Evolutionary conservation across 37 sponge, comb jelly and placozoan genomes (phyloP).

Genomic region (Eunapius fragilis): DNA sequence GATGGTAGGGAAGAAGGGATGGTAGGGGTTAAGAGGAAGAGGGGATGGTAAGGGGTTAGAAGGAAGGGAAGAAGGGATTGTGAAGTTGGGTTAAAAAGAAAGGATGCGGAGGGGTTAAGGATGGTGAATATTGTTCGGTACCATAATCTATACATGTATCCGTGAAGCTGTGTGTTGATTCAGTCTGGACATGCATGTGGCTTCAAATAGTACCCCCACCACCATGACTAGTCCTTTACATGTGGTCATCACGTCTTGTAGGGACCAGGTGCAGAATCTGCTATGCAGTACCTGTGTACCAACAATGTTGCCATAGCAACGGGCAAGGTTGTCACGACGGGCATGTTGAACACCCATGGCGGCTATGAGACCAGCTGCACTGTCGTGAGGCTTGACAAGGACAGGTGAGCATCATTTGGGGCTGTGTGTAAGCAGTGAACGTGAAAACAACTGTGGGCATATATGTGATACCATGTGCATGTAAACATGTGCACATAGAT

Average conservation of each 20-base stretch:
- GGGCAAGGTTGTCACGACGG: slow-evolving; percentile 76
- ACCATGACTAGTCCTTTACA: not conserved
- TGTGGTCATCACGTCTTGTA: not conserved
- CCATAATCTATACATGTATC: too few species aligned
- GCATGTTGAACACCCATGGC: slow-evolving; percentile 81
- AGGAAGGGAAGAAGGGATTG: too few species aligned
- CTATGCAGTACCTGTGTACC: slow-evolving; percentile 50
- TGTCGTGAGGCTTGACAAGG: slow-evolving; percentile 41
- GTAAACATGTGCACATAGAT: too few species aligned
- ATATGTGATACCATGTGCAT: not conserved
- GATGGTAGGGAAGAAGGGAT: too few species aligned
- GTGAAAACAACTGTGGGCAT: not conserved
- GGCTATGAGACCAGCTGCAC: slow-evolving; percentile 76
- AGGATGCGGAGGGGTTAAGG: too few species aligned
- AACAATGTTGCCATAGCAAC: slow-evolving; percentile 35
- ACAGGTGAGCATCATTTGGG: slow-evolving; percentile 33
- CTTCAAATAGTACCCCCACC: too few species aligned
- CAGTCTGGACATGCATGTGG: too few species aligned
- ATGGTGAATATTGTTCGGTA: too few species aligned
- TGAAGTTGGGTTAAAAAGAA: too few species aligned
- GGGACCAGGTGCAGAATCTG: slow-evolving; percentile 36
- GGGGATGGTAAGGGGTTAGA: too few species aligned
- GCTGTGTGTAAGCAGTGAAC: not conserved
- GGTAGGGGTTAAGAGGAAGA: too few species aligned
- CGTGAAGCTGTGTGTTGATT: too few species aligned